Percentiles rank a stretch among this genome's conserved stretches.
phyloP scores from a whole-genome alignment of 2,888 invertebrate species.

The Gryllus longicercus region DNA sequence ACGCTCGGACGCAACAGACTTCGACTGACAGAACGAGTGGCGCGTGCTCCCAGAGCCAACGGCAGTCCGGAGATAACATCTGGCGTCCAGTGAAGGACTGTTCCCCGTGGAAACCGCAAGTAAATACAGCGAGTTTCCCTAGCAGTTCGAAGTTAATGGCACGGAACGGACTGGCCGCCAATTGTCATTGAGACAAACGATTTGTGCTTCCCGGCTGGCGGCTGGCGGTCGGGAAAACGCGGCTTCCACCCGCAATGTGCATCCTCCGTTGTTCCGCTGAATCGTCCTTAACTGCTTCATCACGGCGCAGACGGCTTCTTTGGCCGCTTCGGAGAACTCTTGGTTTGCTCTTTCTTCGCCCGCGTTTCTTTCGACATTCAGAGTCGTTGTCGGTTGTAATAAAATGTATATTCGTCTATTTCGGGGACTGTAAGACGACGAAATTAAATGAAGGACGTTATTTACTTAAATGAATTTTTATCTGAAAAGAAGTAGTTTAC shows the following conservation, averaged over 20 bases:
- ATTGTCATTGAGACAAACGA: neutral
- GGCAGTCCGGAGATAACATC: neutral
- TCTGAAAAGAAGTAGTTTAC: too few species aligned
- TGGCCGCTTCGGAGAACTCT: too few species aligned
- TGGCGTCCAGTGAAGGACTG: neutral
- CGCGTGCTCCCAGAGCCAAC: neutral
- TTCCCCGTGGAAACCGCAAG: neutral
- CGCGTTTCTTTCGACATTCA: too few species aligned
- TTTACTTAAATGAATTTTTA: too few species aligned
- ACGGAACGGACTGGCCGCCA: neutral
- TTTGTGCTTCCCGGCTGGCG: constrained; percentile 5
- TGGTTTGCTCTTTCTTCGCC: too few species aligned
- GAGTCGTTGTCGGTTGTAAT: too few species aligned
- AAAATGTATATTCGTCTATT: too few species aligned
- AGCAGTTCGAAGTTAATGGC: neutral
- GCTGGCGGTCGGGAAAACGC: neutral
- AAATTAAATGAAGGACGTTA: too few species aligned
- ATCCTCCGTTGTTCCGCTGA: neutral
- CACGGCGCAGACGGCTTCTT: neutral
- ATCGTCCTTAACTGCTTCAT: neutral
- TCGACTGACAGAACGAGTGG: too few species aligned
- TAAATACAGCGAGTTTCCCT: neutral
- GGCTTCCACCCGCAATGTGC: neutral
- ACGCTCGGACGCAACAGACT: too few species aligned
- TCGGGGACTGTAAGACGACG: too few species aligned